A percentile compares a stretch with the other conserved stretches of the same genome.
Evolutionary conservation across 30 jellyfish, hydroid and myxozoan species (phyloP).

Genomic region (Pseudorhiza aurosa): DNA sequence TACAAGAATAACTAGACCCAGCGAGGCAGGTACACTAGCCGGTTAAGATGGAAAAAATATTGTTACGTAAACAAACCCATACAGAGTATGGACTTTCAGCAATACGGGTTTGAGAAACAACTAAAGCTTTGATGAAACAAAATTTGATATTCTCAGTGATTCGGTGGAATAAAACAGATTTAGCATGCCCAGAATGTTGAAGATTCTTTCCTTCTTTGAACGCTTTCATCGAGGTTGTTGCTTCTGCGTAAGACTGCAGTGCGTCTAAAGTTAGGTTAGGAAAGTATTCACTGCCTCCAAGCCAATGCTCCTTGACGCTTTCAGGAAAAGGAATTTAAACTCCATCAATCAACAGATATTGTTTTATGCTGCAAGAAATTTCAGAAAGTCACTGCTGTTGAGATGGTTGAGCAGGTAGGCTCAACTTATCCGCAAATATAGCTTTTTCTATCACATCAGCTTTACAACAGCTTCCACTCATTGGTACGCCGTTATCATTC

Average conservation of each 20-base stretch:
- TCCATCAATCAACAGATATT: no score
- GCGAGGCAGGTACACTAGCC: conserved; percentile 45
- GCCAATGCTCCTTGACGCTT: conserved; percentile 12
- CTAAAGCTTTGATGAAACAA: conserved; percentile 48
- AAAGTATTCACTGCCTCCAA: conserved; percentile 32
- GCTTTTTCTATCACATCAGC: conserved; percentile 21
- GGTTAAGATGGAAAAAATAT: conserved; percentile 12
- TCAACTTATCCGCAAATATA: conserved; percentile 33
- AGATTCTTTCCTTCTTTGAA: conserved; percentile 50
- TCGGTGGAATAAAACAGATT: conserved; percentile 7
- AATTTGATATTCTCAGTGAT: conserved; percentile 7
- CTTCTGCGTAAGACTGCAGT: conserved; percentile 8
- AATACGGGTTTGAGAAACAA: conserved; percentile 35
- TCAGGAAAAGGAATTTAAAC: conserved; percentile 41
- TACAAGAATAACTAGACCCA: conserved; percentile 18
- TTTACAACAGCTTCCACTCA: conserved; percentile 6
- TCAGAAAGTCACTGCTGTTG: conserved; percentile 37
- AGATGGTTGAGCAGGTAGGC: conserved; percentile 24
- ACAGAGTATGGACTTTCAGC: conserved; percentile 45
- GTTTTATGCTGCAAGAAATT: no score
- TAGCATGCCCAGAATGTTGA: conserved; percentile 41
- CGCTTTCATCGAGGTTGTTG: conserved; percentile 34
- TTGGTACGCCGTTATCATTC: conserved; percentile 27
- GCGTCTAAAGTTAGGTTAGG: conserved; percentile 15
- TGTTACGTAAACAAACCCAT: conserved; percentile 47